These are phyloP conservation scores for Florisuga fusca DNA, from an alignment of 2,797 vertebrate genomes.

Conservation along the genomic window DNA sequence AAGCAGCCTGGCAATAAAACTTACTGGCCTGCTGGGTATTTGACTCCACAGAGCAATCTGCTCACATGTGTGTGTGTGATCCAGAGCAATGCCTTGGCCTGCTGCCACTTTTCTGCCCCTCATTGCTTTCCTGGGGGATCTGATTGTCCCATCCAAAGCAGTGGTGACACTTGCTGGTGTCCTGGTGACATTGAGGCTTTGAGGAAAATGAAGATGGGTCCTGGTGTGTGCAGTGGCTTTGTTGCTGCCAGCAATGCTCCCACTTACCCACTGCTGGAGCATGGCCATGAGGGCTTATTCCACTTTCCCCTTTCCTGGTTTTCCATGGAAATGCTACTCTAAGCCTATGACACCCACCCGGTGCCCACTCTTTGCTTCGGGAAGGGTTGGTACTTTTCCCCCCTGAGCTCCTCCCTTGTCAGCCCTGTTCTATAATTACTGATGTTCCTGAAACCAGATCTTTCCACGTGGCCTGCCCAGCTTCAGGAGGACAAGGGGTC, in stretches of 20 bases:
- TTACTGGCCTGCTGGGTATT: neutral
- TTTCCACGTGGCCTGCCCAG: neutral
- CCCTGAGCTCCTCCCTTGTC: neutral
- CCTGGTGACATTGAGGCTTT: neutral
- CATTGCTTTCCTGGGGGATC: neutral
- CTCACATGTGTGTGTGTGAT: fast-evolving
- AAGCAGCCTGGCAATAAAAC: neutral
- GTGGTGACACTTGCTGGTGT: neutral
- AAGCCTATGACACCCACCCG: neutral
- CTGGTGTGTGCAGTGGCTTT: neutral
- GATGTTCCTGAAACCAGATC: conserved; percentile 63
- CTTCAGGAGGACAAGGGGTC: neutral
- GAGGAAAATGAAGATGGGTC: neutral
- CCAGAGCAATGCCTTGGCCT: fast-evolving
- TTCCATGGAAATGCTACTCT: neutral
- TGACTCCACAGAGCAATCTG: neutral
- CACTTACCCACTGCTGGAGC: too few species aligned
- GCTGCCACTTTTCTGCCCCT: neutral
- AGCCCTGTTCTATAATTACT: conserved; percentile 64
- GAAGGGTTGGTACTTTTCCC: neutral
- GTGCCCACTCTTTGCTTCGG: neutral
- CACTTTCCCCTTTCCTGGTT: neutral
- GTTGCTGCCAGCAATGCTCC: neutral
- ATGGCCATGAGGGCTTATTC: neutral
- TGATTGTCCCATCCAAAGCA: neutral